Evolutionary conservation across 2,797 vertebrate genomes (phyloP).

Genomic region (Mormyrops attenuatus): DNA sequence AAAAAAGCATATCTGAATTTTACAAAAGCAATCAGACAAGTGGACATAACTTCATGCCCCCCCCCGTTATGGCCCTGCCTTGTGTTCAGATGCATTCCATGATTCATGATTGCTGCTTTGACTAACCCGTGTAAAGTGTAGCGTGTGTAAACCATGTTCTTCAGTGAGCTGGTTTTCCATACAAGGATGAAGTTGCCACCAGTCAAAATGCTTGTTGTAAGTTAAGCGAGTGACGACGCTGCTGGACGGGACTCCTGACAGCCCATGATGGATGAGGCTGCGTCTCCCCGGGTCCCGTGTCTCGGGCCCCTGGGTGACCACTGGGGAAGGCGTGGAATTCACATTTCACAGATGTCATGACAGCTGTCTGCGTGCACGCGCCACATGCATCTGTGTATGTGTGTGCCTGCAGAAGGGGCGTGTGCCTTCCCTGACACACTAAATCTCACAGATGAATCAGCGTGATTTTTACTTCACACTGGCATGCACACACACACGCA

Average conservation of each 20-base stretch:
- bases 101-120: background rate
- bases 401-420: background rate
- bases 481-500: slow-evolving; percentile 16
- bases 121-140: background rate
- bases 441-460: background rate
- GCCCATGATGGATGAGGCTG: slow-evolving; percentile 14
- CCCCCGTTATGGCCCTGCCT: background rate
- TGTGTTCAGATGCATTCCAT: background rate
- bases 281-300: background rate
- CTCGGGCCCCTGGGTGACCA: slow-evolving; percentile 1
- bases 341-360: slow-evolving; percentile 22
- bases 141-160: background rate
- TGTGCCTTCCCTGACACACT: background rate
- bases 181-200: background rate
- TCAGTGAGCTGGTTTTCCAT: background rate
- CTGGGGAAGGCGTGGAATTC: slow-evolving; percentile 12
- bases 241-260: background rate
- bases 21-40: background rate
- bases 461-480: slow-evolving; percentile 26
- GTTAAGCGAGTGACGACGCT: background rate
- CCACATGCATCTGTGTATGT: background rate
- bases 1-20: background rate
- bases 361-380: background rate
- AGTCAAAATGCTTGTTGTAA: background rate
- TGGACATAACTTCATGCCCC: background rate